Conservation (phyloP, 2,113 vertebrate genomes). For the Pelodiscus sinensis region DNA sequence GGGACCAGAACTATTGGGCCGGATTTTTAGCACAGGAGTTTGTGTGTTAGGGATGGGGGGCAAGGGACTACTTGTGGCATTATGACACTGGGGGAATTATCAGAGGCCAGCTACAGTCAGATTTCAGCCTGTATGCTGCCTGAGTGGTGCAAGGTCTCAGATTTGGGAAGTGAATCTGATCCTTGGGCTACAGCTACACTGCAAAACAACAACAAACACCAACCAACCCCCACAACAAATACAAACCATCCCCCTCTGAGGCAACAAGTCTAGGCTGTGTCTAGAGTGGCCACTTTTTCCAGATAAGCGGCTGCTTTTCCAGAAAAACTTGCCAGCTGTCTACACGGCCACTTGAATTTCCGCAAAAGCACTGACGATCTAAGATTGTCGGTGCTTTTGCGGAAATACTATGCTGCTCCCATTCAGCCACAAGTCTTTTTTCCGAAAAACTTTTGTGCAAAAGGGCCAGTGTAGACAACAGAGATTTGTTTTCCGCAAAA, state of each 20-base stretch:
- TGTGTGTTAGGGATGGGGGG: not conserved
- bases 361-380: too few species aligned
- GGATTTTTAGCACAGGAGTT: not conserved
- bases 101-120: not conserved
- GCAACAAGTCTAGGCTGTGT: not conserved
- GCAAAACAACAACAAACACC: not conserved
- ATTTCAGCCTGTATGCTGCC: not conserved
- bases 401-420: too few species aligned
- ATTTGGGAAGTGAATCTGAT: not conserved
- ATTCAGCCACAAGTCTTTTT: too few species aligned
- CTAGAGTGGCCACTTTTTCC: too few species aligned
- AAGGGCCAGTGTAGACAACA: too few species aligned
- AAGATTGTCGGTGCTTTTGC: too few species aligned
- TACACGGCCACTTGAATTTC: too few species aligned
- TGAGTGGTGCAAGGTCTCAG: not conserved
- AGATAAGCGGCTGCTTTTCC: too few species aligned
- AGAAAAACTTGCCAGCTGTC: too few species aligned
- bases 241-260: not conserved
- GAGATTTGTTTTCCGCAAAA: too few species aligned
- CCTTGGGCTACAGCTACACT: not conserved
- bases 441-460: too few species aligned
- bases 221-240: too few species aligned
- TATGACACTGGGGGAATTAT: not conserved
- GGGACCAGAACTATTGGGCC: not conserved
- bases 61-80: not conserved